Base-by-base conservation (phyloP, 2,888 invertebrate species). In the Dryococelus australis region DNA sequence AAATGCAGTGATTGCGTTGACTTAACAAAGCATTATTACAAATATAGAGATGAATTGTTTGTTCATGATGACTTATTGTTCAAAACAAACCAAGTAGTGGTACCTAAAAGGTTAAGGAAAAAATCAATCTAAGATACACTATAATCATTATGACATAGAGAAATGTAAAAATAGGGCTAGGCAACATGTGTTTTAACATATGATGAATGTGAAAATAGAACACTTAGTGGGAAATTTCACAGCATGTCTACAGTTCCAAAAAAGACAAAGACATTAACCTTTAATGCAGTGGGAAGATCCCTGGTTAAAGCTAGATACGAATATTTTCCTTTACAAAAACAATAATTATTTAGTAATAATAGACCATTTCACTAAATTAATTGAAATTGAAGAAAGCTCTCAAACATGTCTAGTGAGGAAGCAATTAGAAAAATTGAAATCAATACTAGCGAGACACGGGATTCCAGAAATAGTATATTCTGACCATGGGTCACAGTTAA, bases 131-230 rank as follows among this genome's bases (percentile, higher is more conserved):
- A 43, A 65, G 20, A 51, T 86, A 81, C 86, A 86, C 86, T 81
- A 81, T 51, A 10, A 51, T 80, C 86, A 86, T 51, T 53, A n/a
- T 47, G 86, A 79, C 10, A 79, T 78, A 6, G 86, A 65, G 9
- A 86, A 86, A 86, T 86, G 51, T 27, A 86, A 86, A 86, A 78
- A 51, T 51, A 65, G 26, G 27, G 86, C 79, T 12, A 81, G 86
- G 27, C 43, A 86, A 78, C 27, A 26, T 47, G 5, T 86, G 10
- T 86, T 26, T 28, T 86, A 79, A 20, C 86, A 83, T 2, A n/a
- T 20, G 26, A 86, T 86, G 86, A 9, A 83, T 6, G 65, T 43
- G 80, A 10, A 86, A 27, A 51, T 86, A 26, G 86, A 86, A 27
- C 20, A 79, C 27, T 53, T 27, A 27, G 27, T 86, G 27, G 26